phyloP scores from a whole-genome alignment of 2,797 vertebrate species.

The Oreonectes daqikongensis region DNA sequence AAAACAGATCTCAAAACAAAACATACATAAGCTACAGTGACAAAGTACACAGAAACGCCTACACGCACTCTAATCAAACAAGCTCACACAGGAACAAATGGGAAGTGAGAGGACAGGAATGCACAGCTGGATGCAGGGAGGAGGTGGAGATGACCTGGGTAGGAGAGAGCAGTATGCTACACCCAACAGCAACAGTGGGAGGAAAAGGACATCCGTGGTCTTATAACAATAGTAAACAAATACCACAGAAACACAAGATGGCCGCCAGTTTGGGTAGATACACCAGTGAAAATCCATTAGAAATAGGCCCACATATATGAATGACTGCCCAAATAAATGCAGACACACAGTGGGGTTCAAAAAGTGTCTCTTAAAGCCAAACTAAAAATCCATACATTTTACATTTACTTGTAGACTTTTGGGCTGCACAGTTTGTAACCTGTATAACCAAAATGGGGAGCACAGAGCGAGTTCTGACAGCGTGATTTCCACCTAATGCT shows the following conservation, averaged over 20 bases:
- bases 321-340: not conserved
- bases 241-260: constrained; percentile 56
- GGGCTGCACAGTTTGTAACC: not conserved
- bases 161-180: constrained; percentile 62
- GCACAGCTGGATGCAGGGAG: constrained; percentile 59
- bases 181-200: constrained; percentile 64
- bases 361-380: too few relatives aligned
- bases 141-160: constrained; percentile 72
- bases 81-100: constrained; percentile 28
- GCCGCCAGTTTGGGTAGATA: constrained; percentile 30
- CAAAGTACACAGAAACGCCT: constrained; percentile 16
- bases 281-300: constrained; percentile 23
- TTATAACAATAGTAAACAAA: constrained; percentile 55
- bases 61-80: constrained; percentile 9
- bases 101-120: constrained; percentile 41
- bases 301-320: not conserved
- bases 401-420: not conserved
- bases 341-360: not conserved
- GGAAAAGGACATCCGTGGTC: constrained; percentile 66
- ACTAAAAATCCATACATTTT: too few relatives aligned
- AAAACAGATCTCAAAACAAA: not conserved
- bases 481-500: not conserved
- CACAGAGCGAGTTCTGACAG: not conserved
- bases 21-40: constrained; percentile 3
- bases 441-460: not conserved